Percentiles rank a stretch among this genome's conserved stretches.
phyloP scores from a whole-genome alignment of 2,113 vertebrate species.

The Solenodon paradoxus region DNA sequence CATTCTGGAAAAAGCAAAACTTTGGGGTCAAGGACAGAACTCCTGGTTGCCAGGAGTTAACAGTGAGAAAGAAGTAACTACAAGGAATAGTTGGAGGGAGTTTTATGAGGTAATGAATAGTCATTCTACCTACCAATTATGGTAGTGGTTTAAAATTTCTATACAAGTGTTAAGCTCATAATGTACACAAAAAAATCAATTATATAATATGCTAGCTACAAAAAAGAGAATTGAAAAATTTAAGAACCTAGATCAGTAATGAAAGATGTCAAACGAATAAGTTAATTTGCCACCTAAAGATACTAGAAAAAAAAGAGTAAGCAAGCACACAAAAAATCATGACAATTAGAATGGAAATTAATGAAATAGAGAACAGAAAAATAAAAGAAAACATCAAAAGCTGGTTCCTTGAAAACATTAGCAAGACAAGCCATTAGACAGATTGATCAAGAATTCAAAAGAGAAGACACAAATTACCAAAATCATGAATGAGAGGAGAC shows the following conservation, averaged over 20 bases:
- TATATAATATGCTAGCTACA: not conserved
- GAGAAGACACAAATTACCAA: too few relatives aligned
- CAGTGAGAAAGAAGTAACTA: not conserved
- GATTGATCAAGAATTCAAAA: not conserved
- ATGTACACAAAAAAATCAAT: not conserved
- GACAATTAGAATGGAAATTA: too few relatives aligned
- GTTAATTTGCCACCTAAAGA: not conserved
- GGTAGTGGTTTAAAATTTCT: not conserved
- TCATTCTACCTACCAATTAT: not conserved
- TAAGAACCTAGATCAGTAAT: not conserved
- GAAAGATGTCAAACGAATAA: not conserved
- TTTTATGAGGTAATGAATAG: not conserved
- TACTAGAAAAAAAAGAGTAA: not conserved
- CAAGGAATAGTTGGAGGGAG: too few relatives aligned
- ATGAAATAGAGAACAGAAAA: too few relatives aligned
- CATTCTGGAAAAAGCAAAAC: not conserved
- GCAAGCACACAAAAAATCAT: not conserved
- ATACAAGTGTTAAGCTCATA: not conserved
- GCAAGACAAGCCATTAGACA: not conserved
- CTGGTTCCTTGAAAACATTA: not conserved
- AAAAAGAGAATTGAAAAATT: not conserved
- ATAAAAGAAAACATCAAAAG: not conserved
- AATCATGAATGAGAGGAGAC: not conserved
- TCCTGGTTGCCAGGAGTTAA: not conserved
- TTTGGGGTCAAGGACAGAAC: not conserved